Conservation (phyloP, 2,797 vertebrate genomes). For the Otolemur crassicaudatus region DNA sequence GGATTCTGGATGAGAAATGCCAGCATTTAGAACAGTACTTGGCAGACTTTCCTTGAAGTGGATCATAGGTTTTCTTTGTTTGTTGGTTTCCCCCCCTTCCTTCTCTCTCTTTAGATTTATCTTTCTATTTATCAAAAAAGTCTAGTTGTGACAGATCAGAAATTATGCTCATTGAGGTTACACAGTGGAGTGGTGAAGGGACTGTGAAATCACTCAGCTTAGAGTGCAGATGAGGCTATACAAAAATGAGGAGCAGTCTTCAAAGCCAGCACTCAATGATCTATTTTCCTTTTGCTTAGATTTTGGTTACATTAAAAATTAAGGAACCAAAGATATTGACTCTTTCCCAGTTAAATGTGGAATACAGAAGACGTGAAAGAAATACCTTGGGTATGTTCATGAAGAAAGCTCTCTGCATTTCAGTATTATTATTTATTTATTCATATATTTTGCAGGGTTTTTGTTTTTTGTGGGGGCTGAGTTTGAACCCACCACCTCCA, state of each 20-base stretch:
- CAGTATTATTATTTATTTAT: no score
- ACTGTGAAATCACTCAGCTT: neutral
- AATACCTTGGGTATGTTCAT: neutral
- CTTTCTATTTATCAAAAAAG: slow-evolving; percentile 41
- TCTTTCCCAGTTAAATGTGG: neutral
- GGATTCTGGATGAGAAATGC: slow-evolving; percentile 53
- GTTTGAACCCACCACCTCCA: no score
- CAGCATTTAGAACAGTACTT: slow-evolving; percentile 44
- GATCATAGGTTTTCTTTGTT: slow-evolving; percentile 17
- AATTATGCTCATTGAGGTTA: slow-evolving; percentile 26
- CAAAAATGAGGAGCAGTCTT: neutral
- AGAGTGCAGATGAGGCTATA: neutral
- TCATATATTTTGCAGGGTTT: no score
- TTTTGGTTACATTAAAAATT: slow-evolving; percentile 35
- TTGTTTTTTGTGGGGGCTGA: no score
- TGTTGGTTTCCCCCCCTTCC: neutral
- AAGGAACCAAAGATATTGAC: neutral
- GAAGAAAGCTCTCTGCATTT: rapidly evolving
- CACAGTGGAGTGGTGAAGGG: neutral
- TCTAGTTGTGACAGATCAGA: slow-evolving; percentile 34
- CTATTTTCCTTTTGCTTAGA: neutral
- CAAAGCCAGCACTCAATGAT: neutral
- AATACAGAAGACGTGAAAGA: neutral
- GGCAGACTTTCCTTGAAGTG: neutral
- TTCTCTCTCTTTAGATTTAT: neutral